Percentiles rank a stretch among this genome's conserved stretches.
Evolutionary conservation across 1,140 invertebrate genomes (phyloP).

Genomic region (Forficula auricularia): DNA sequence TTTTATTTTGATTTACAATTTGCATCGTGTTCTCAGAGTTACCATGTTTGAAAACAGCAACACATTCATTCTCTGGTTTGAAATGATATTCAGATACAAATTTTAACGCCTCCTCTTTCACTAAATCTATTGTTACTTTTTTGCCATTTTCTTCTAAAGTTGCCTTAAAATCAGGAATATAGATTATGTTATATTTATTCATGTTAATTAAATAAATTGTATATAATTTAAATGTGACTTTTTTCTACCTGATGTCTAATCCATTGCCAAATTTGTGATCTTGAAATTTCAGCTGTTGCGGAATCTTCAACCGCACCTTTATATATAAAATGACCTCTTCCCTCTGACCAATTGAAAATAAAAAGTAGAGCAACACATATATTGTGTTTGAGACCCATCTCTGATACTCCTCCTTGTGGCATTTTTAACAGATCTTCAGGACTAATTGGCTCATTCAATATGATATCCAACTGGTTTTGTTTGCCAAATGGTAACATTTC

Average conservation of each 20-base stretch:
- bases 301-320: constrained; percentile 50
- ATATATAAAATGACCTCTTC: constrained; percentile 45
- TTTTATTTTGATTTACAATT: too few relatives aligned
- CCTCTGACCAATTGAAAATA: constrained; percentile 47
- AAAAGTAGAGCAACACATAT: constrained; percentile 44
- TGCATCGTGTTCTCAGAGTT: too few relatives aligned
- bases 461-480: constrained; percentile 27
- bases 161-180: constrained; percentile 12
- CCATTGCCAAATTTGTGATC: constrained; percentile 58
- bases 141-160: constrained; percentile 27
- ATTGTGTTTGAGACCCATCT: constrained; percentile 41
- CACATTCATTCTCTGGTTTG: too few relatives aligned
- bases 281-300: constrained; percentile 54
- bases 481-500: constrained; percentile 17
- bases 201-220: neutral
- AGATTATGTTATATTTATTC: neutral
- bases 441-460: constrained; percentile 22
- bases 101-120: constrained; percentile 21
- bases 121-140: constrained; percentile 27
- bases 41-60: too few relatives aligned
- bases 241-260: constrained; percentile 31
- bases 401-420: constrained; percentile 39
- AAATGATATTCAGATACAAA: too few relatives aligned
- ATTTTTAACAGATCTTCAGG: constrained; percentile 35
- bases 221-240: neutral